phyloP scores from a whole-genome alignment of 1,140 invertebrate species.

The Euschistus heros region DNA sequence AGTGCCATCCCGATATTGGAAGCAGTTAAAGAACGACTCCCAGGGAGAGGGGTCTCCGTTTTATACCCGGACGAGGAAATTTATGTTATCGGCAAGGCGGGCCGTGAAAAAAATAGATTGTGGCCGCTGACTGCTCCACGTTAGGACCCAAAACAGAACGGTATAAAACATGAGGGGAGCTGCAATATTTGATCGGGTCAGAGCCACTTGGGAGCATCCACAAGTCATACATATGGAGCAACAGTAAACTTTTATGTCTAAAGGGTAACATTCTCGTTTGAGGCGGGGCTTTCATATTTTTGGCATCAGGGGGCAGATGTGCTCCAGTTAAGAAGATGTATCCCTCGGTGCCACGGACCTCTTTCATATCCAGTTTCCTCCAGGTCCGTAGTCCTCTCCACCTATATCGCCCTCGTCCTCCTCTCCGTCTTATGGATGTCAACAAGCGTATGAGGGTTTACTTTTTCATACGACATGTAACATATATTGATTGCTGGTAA shows the following conservation, averaged over 20 bases:
- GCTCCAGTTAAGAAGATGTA: conserved; percentile 12
- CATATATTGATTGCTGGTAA: too few relatives aligned
- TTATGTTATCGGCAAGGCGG: conserved; percentile 14
- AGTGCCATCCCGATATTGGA: too few relatives aligned
- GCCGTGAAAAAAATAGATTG: conserved; percentile 17
- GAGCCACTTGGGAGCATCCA: conserved; percentile 23
- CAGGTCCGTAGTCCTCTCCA: not conserved
- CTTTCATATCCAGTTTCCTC: not conserved
- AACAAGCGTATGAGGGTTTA: too few relatives aligned
- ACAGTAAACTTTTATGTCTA: conserved; percentile 29
- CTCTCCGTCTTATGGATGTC: too few relatives aligned
- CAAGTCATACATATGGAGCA: conserved; percentile 29
- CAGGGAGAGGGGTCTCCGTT: too few relatives aligned
- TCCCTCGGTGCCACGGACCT: not conserved
- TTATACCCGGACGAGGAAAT: not conserved
- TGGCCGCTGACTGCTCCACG: not conserved
- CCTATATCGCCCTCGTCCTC: too few relatives aligned
- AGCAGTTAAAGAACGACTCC: too few relatives aligned
- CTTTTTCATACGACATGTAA: too few relatives aligned
- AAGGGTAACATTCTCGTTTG: conserved; percentile 14
- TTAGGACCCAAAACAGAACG: not conserved
- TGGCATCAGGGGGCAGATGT: conserved; percentile 14
- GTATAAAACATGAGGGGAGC: not conserved
- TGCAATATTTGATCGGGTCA: conserved; percentile 19
- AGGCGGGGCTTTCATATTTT: conserved; percentile 24